A percentile compares a stretch with the other conserved stretches of the same genome.
These are phyloP conservation scores for Vanessa tameamea DNA, from an alignment of 1,140 invertebrate genomes.

Conservation along the genomic window DNA sequence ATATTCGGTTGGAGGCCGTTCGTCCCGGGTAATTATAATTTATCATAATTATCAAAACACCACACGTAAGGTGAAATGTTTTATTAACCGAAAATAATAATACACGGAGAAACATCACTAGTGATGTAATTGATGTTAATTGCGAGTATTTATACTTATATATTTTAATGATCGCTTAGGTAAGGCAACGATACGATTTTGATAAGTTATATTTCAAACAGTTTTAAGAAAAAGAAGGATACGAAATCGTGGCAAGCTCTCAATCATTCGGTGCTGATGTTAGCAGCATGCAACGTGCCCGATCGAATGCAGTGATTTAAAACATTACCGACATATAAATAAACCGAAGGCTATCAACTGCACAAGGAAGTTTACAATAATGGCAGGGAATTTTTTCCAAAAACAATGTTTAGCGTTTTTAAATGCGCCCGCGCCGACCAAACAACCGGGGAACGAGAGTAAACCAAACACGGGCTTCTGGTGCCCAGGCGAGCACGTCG, in stretches of 20 bases:
- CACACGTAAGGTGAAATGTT: not conserved
- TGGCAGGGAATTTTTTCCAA: slow-evolving; percentile 39
- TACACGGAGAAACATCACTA: too few species aligned
- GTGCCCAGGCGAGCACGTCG: slow-evolving; percentile 37
- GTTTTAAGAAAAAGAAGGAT: not conserved
- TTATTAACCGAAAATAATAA: not conserved
- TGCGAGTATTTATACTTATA: too few species aligned
- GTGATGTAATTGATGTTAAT: too few species aligned
- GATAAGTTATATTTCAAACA: not conserved
- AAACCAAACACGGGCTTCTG: slow-evolving; percentile 43
- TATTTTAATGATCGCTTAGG: not conserved
- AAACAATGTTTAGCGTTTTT: slow-evolving; percentile 44
- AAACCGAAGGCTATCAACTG: slow-evolving; percentile 26
- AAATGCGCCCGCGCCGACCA: slow-evolving; percentile 53
- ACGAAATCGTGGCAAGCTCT: not conserved
- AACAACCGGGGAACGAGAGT: slow-evolving; percentile 39
- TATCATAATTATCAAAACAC: slow-evolving; percentile 7
- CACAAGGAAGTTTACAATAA: slow-evolving; percentile 48
- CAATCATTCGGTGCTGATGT: slow-evolving; percentile 13
- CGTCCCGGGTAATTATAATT: slow-evolving; percentile 16
- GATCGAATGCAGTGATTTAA: slow-evolving; percentile 16
- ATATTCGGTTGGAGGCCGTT: not conserved
- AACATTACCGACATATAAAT: slow-evolving; percentile 18
- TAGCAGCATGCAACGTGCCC: not conserved
- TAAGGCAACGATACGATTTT: too few species aligned